Evolutionary conservation across 2,888 invertebrate species (phyloP), one percentile per base, ranked within the genome.

Genomic region (Sepioteuthis lessoniana): DNA sequence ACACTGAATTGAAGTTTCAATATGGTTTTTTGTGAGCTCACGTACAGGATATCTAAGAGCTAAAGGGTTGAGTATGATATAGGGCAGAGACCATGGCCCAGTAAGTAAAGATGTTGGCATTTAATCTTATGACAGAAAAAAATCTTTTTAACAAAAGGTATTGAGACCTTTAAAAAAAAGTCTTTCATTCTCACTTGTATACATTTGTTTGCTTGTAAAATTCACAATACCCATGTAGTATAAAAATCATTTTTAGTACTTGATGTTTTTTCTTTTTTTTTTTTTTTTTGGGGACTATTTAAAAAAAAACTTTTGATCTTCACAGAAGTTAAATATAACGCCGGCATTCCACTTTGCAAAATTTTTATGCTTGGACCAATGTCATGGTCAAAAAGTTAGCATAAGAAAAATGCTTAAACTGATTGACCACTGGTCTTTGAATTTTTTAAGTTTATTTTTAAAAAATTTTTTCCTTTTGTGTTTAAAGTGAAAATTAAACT

Each of bases 291-390:
- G n/a, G n/a, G 76, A n/a, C n/a, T 76, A 13, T 76, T 76, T 76
- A n/a, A 76, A 76, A 76, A 16, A 76, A n/a, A n/a, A 3, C 7
- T 1, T n/a, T 76, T 76, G 76, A 76, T n/a, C n/a, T n/a, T n/a
- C n/a, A 76, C 76, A n/a, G n/a, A n/a, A n/a, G 76, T 76, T n/a
- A 76, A 76, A 76, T 35, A 76, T n/a, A n/a, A 76, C n/a, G 76
- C 76, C 76, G 76, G 76, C 76, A 76, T 76, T 76, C n/a, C 76
- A 76, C 76, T 76, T 76, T 76, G 76, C 76, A 76, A n/a, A 76
- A n/a, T 55, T 55, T 55, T 47, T 13, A 76, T 76, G n/a, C n/a
- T 76, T 16, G 76, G n/a, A n/a, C n/a, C 76, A 76, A n/a, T 55
- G 21, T 55, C 1, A 25, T 25, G 25, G 55, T 21, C 16, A 47